These are phyloP conservation scores for Amphiprion percula DNA, from an alignment of 2,113 vertebrate genomes.

Conservation along the genomic window DNA sequence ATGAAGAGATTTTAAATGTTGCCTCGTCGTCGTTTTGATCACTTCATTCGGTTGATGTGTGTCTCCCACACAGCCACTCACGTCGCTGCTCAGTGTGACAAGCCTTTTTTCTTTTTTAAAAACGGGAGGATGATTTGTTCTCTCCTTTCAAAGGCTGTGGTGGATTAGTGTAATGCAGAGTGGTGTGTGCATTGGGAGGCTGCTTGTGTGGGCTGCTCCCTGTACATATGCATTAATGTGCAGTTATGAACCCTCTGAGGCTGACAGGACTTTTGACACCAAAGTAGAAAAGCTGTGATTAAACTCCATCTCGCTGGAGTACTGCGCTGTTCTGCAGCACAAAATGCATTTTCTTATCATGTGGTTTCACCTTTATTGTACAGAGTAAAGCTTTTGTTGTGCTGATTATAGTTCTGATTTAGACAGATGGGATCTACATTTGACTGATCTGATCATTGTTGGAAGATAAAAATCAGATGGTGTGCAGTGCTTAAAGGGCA, in stretches of 20 bases:
- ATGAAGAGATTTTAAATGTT: slow-evolving; percentile 52
- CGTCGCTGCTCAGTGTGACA: slow-evolving; percentile 23
- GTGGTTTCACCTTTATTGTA: neutral
- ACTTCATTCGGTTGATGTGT: slow-evolving; percentile 50
- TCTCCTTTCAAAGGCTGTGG: slow-evolving; percentile 19
- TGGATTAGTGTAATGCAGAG: slow-evolving; percentile 1
- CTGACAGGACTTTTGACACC: slow-evolving; percentile 7
- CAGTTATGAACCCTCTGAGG: slow-evolving; percentile 11
- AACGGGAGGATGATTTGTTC: slow-evolving; percentile 6
- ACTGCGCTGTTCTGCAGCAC: neutral
- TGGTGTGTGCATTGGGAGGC: neutral
- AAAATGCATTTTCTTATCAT: too few relatives aligned
- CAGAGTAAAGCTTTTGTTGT: neutral
- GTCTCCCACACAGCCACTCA: slow-evolving; percentile 54
- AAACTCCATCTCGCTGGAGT: neutral
- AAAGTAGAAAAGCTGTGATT: slow-evolving; percentile 18
- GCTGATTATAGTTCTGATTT: neutral
- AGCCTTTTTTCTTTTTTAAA: too few relatives aligned
- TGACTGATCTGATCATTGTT: too few relatives aligned
- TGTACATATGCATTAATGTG: slow-evolving; percentile 3
- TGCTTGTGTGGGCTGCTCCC: slow-evolving; percentile 19
- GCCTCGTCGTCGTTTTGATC: slow-evolving; percentile 42
- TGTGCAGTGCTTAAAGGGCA: too few relatives aligned
- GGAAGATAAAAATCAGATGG: too few relatives aligned
- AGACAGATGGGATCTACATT: neutral